These are phyloP conservation scores for Clarias platycephalus DNA, from an alignment of 2,797 vertebrate genomes.

Conservation along the genomic window DNA sequence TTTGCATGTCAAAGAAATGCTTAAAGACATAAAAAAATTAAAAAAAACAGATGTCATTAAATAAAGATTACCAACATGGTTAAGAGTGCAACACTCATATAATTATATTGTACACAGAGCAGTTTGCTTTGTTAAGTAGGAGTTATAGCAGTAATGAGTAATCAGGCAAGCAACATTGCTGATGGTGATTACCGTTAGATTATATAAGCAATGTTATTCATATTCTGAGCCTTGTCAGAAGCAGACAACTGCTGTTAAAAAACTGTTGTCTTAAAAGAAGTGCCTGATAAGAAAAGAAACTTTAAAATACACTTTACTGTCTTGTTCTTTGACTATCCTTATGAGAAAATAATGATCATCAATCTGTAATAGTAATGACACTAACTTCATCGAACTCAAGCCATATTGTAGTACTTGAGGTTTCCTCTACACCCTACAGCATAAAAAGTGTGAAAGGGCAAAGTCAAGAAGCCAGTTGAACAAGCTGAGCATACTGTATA, in stretches of 20 bases:
- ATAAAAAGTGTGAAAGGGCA: background rate
- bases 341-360: background rate
- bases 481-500: background rate
- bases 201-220: background rate
- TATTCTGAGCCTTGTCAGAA: conserved; percentile 4
- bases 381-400: background rate
- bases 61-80: background rate
- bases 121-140: conserved; percentile 1
- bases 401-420: background rate
- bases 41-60: conserved; percentile 1
- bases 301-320: background rate
- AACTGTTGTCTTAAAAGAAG: background rate
- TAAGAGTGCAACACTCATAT: background rate
- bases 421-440: background rate
- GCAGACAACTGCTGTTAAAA: background rate
- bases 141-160: background rate
- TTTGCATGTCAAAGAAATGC: background rate
- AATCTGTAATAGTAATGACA: background rate
- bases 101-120: background rate
- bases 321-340: background rate
- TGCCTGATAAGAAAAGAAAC: background rate
- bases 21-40: background rate
- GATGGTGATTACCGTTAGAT: conserved; percentile 7
- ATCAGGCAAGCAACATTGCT: conserved; percentile 14
- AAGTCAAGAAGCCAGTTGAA: background rate